Evolutionary conservation across 2,797 vertebrate species (phyloP).

Genomic region (Bovichtus diacanthus): DNA sequence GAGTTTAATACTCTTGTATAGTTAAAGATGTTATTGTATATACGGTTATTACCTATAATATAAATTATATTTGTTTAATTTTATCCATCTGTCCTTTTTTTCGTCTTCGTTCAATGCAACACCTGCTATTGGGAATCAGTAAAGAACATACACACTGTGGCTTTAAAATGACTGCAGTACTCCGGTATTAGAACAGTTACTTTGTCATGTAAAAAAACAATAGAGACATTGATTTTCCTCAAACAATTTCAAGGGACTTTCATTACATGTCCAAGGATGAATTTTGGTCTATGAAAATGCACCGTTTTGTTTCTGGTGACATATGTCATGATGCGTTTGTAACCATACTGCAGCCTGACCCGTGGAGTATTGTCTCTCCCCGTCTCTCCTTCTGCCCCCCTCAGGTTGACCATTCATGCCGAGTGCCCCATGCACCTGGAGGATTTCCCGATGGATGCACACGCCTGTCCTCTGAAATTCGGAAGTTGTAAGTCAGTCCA

Average conservation of each 20-base stretch:
- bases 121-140: neutral
- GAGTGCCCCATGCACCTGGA: conserved; percentile 99
- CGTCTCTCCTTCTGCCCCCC: conserved; percentile 34
- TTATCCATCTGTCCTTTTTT: neutral
- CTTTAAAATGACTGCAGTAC: neutral
- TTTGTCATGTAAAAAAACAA: neutral
- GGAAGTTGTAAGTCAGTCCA: conserved; percentile 93
- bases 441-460: conserved; percentile 98
- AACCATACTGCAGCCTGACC: conserved; percentile 28
- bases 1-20: neutral
- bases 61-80: neutral
- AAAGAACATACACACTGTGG: neutral
- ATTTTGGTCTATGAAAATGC: conserved; percentile 12
- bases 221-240: neutral
- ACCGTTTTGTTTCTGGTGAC: conserved; percentile 18
- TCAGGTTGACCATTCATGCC: conserved; percentile 96
- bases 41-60: neutral
- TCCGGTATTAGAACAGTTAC: neutral
- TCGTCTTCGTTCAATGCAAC: neutral
- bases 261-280: neutral
- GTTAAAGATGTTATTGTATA: neutral
- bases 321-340: conserved; percentile 21
- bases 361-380: conserved; percentile 23
- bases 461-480: conserved; percentile 97
- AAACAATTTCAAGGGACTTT: neutral